These are phyloP conservation scores for Apolygus lucorum DNA, from an alignment of 1,140 invertebrate species.

Conservation along the genomic window DNA sequence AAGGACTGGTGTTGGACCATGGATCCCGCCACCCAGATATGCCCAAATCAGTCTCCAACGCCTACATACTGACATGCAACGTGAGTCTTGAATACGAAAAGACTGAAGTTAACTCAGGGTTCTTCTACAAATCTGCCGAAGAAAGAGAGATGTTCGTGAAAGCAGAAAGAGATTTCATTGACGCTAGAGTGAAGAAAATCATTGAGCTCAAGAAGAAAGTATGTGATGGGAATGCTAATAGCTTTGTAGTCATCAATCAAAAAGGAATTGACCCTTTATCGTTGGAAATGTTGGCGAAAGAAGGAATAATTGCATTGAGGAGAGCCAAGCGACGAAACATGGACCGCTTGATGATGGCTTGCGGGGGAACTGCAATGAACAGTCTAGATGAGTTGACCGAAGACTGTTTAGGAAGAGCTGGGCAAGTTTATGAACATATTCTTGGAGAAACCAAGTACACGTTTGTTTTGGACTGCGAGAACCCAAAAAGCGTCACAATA, in stretches of 20 bases:
- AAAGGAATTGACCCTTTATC: conserved; percentile 98
- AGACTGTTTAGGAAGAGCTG: conserved; percentile 84
- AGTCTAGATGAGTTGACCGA: conserved; percentile 86
- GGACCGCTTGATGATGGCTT: conserved; percentile 91
- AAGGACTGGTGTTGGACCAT: conserved; percentile 94
- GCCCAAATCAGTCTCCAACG: conserved; percentile 92
- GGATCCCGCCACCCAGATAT: conserved; percentile 97
- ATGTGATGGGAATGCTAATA: conserved; percentile 78
- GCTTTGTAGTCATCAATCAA: conserved; percentile 96
- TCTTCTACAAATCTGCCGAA: conserved; percentile 97
- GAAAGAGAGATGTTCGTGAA: conserved; percentile 91
- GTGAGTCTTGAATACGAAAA: conserved; percentile 99
- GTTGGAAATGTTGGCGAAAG: conserved; percentile 89
- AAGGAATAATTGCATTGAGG: conserved; percentile 91
- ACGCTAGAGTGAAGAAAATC: conserved; percentile 88
- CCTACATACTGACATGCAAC: conserved; percentile 95
- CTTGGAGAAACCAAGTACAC: conserved; percentile 96
- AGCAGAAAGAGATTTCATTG: conserved; percentile 95
- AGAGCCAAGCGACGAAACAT: conserved; percentile 98
- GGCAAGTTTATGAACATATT: conserved; percentile 92
- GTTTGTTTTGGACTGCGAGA: conserved; percentile 92
- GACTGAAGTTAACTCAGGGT: conserved; percentile 94
- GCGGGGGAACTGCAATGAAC: conserved; percentile 94
- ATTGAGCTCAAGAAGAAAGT: conserved; percentile 93
- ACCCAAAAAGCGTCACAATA: conserved; percentile 93